phyloP scores from a whole-genome alignment of 2,113 vertebrate species.

The Oncorhynchus keta region DNA sequence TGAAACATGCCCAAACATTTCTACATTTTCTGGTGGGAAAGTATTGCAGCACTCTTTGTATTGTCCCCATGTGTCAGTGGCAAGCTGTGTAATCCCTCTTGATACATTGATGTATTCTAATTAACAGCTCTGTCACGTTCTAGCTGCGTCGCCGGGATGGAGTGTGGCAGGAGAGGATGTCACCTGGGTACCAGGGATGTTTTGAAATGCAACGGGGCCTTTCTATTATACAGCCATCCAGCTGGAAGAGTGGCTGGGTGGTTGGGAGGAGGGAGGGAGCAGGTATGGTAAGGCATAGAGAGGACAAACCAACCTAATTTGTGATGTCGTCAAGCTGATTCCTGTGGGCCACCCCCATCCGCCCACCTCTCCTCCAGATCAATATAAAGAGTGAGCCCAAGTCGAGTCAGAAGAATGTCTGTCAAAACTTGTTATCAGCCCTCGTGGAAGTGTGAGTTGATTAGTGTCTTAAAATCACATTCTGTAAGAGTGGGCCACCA shows the following conservation, averaged over 20 bases:
- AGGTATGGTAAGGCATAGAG: neutral
- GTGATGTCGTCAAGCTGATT: neutral
- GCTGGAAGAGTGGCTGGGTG: neutral
- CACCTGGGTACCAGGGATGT: neutral
- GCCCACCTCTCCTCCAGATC: neutral
- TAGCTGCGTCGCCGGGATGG: neutral
- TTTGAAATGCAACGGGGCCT: constrained; percentile 2
- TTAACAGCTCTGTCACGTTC: constrained; percentile 27
- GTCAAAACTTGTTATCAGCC: neutral
- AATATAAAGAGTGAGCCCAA: neutral
- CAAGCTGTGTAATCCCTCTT: constrained; percentile 24
- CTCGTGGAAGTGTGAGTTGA: too few relatives aligned
- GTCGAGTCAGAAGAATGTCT: neutral
- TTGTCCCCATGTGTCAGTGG: constrained; percentile 10
- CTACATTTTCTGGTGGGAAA: neutral
- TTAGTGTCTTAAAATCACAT: too few relatives aligned
- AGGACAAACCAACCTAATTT: neutral
- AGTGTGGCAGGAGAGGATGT: constrained; percentile 29
- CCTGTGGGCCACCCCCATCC: neutral
- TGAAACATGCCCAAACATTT: neutral
- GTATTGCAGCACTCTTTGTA: neutral
- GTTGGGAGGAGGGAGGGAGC: neutral
- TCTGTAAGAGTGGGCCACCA: too few relatives aligned
- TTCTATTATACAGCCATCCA: neutral
- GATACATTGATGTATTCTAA: constrained; percentile 25